Percentiles rank a stretch among this genome's conserved stretches.
These are phyloP conservation scores for Calliopum simillimum DNA, from an alignment of 2,888 invertebrate genomes.

Conservation along the genomic window DNA sequence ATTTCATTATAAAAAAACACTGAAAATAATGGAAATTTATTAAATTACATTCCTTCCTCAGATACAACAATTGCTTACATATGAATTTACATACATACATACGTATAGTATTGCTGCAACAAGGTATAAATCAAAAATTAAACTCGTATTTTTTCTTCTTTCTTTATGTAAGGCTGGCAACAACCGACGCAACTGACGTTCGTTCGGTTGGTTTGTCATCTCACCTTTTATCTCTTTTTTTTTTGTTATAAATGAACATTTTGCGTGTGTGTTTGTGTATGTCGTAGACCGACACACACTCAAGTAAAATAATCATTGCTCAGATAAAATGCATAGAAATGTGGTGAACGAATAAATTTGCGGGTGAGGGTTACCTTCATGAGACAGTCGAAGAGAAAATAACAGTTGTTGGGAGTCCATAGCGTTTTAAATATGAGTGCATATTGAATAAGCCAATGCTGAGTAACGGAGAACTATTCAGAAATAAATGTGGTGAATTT, in stretches of 20 bases:
- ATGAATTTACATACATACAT: no score
- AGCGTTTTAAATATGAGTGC: no score
- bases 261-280: background rate
- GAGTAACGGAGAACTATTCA: no score
- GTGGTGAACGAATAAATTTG: background rate
- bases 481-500: no score
- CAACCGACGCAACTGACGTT: background rate
- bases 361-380: background rate
- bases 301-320: slow-evolving; percentile 23
- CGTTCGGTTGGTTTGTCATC: background rate
- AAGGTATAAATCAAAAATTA: slow-evolving; percentile 25
- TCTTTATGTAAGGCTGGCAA: background rate
- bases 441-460: no score
- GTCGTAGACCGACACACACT: background rate
- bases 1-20: no score
- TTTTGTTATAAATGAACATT: no score
- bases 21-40: no score
- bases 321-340: slow-evolving; percentile 16
- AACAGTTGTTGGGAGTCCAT: background rate
- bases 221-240: no score
- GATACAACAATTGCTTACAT: no score
- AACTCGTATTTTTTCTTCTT: slow-evolving; percentile 12
- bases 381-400: no score
- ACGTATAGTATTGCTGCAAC: background rate
- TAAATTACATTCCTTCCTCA: no score